phyloP scores from a whole-genome alignment of 2,797 vertebrate species.

The Enteromius viviparus region DNA sequence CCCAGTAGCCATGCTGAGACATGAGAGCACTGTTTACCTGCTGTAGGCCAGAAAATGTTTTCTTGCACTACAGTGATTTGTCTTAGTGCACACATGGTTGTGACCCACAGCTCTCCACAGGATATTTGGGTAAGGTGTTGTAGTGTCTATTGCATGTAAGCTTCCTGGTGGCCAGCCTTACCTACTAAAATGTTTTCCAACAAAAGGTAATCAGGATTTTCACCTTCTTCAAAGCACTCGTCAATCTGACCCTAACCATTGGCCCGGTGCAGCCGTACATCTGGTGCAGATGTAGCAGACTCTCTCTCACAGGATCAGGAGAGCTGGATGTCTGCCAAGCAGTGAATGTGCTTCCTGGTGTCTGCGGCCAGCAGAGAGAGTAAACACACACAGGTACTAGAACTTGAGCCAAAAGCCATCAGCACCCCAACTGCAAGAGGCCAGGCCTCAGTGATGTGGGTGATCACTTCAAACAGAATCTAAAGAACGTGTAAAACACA shows the following conservation, averaged over 20 bases:
- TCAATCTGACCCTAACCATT: constrained; percentile 63
- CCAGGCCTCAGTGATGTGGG: constrained; percentile 55
- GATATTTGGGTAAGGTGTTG: background rate
- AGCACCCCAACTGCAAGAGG: constrained; percentile 65
- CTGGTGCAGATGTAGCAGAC: constrained; percentile 65
- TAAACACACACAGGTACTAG: constrained; percentile 56
- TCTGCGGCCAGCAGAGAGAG: constrained; percentile 38
- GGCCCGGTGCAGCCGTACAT: constrained; percentile 53
- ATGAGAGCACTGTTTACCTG: constrained; percentile 37
- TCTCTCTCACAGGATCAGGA: constrained; percentile 53
- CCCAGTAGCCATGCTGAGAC: constrained; percentile 11
- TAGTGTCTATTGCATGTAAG: constrained; percentile 71
- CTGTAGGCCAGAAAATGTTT: background rate
- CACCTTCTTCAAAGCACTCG: constrained; percentile 63
- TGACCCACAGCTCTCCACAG: constrained; percentile 67
- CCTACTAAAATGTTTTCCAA: constrained; percentile 63
- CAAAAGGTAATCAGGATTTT: constrained; percentile 70
- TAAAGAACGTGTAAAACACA: constrained; percentile 60
- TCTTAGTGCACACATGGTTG: constrained; percentile 66
- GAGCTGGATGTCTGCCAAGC: constrained; percentile 58
- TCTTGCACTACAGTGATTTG: constrained; percentile 56
- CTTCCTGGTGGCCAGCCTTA: constrained; percentile 67
- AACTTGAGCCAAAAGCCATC: constrained; percentile 61
- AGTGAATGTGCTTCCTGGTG: constrained; percentile 52
- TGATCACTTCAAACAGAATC: constrained; percentile 65